Evolutionary conservation across 1,140 invertebrate species (phyloP), one percentile per base, ranked within the genome.

Genomic region (Oedothorax gibbosus): DNA sequence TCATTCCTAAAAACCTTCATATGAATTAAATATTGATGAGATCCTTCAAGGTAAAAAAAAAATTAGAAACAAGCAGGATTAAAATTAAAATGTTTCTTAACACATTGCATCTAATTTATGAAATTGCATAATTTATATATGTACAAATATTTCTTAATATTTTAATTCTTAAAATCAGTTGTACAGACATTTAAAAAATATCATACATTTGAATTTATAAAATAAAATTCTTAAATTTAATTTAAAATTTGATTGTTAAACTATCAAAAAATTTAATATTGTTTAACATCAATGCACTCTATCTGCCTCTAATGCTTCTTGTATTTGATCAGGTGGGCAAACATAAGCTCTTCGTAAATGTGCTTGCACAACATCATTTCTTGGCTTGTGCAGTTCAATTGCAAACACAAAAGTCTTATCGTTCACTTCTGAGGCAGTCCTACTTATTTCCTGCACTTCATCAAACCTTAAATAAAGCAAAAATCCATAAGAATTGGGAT

Each of bases 351-450:
- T 77, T 78, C 71, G 20, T 53, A 85, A 54, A 60, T 77, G 75
- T 53, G 66, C 83, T n/a, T 54, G 15, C 2, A 71, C 49, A n/a
- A 77, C 57, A 78, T 85, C 75, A 0, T 65, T 9, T 62, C 72
- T 71, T 64, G 51, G 15, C 11, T 66, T 49, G 64, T 77, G 75
- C 7, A 78, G 62, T 85, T 85, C 83, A 60, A 78, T 11, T 3
- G 83, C 83, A 71, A 85, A 85, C 18, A 85, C 83, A 85, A 85
- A 85, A 51, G 83, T 85, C 65, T 54, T 85, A n/a, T 85, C 75
- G 62, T 21, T n/a, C 49, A 78, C 66, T 78, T 85, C 73, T 21
- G 73, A 78, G 51, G 75, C 73, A 62, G 83, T 85, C 18, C 49
- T 69, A 53, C 54, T 68, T 12, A 85, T 53, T 71, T 85, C 75